Base-by-base conservation (phyloP, 2,888 invertebrate species). In the Nineta flava region DNA sequence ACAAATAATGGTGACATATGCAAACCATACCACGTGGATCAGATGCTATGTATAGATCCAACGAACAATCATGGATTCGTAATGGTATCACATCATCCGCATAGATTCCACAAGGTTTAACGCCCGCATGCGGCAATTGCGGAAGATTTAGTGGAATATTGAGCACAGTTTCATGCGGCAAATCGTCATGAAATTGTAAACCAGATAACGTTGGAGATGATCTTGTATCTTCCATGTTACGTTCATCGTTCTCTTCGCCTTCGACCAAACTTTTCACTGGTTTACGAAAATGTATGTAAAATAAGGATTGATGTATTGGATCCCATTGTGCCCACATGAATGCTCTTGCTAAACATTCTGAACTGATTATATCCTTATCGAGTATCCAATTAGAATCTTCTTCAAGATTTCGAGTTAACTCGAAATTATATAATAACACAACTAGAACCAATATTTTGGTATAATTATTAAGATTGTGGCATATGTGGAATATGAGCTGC, bases 301-400 rank as follows among this genome's bases (percentile, higher is more conserved):
- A 88, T 1, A 91, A 67, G 10, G 85, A 83, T 73, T 90, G 77
- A 65, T 83, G 77, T 10, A 72, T 68, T 52, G 83, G 76, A 61
- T 88, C 87, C 88, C 88, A 90, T 58, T 90, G 90, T 0, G 87
- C 86, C 88, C 88, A 91, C 35, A 82, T 79, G 60, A 87, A 88
- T 42, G 76, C 77, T 60, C 77, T 77, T 2, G 85, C 83, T 26
- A 76, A 59, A 2, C 62, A 61, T 55, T 76, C 75, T 3, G 62
- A 58, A 50, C 62, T 62, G 35, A 69, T 55, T 47, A 61, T 60
- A 42, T 58, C 56, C 53, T 56, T 46, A 64, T 52, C 17, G 34
- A 32, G 15, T 34, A 10, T 13, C 49, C 49, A 49, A 12, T 32
- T 19, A n/a, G 12, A 40, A n/a, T 49, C 43, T 46, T 53, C 50